Evolutionary conservation across 2,888 invertebrate genomes (phyloP).

Genomic region (Dascillus cervinus): DNA sequence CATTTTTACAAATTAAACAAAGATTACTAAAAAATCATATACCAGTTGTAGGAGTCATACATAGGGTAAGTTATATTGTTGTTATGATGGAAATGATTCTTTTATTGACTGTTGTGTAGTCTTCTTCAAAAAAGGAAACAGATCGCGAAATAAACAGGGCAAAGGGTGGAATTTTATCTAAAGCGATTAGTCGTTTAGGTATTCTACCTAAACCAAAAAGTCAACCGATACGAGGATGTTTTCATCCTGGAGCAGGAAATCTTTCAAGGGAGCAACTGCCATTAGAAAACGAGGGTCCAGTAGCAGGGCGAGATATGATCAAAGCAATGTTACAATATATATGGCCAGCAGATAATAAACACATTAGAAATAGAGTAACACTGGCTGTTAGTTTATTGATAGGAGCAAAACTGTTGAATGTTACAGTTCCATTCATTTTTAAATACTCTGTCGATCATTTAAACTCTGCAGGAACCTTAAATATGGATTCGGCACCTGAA

Average conservation of each 20-base stretch:
- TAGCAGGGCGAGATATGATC: conserved; percentile 72
- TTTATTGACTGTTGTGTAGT: conserved; percentile 11
- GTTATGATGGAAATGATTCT: conserved; percentile 10
- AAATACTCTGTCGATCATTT: conserved; percentile 88
- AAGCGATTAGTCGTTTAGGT: conserved; percentile 27
- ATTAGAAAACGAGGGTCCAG: conserved; percentile 47
- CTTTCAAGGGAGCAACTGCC: conserved; percentile 49
- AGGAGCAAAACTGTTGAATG: conserved; percentile 81
- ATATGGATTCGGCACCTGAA: conserved; percentile 71
- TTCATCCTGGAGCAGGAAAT: conserved; percentile 78
- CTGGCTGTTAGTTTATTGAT: conserved; percentile 72
- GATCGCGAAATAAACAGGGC: conserved; percentile 8
- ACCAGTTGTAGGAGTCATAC: conserved; percentile 6
- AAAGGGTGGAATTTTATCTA: conserved; percentile 25
- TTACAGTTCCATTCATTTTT: conserved; percentile 91
- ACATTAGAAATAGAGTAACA: conserved; percentile 71
- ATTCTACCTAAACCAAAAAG: conserved; percentile 33
- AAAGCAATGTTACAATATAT: conserved; percentile 84
- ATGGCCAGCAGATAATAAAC: conserved; percentile 87
- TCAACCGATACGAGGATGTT: conserved; percentile 67
- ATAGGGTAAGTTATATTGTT: conserved; percentile 15
- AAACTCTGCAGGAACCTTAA: conserved; percentile 57
- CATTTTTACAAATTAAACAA: conserved; percentile 8
- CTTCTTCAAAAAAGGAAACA: conserved; percentile 11
- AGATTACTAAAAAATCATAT: conserved; percentile 10